Conservation (phyloP, 2,888 invertebrate genomes). For the Leuctra nigra region DNA sequence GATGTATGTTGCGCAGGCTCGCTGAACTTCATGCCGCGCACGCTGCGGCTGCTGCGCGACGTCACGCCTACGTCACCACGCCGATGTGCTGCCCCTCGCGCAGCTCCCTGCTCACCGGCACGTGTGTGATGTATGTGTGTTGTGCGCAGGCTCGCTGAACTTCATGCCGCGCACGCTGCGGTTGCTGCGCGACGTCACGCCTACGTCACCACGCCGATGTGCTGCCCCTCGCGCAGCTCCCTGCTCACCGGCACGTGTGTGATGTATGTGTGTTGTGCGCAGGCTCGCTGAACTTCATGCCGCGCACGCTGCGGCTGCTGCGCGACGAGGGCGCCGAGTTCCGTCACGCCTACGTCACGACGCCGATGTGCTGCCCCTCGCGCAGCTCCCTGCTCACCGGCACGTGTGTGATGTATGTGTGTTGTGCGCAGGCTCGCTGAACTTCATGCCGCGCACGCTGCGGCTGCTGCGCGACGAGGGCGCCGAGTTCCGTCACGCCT, state of each 20-base stretch:
- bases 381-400: conserved; percentile 90
- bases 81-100: conserved; percentile 99
- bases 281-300: conserved; percentile 93
- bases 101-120: conserved; percentile 87
- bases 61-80: conserved; percentile 94
- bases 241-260: conserved; percentile 88
- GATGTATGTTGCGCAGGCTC: no score
- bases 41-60: conserved; percentile 75
- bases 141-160: conserved; percentile 76
- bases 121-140: no score
- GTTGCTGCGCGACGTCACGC: conserved; percentile 83
- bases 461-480: conserved; percentile 82
- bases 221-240: conserved; percentile 93
- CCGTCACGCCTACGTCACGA: conserved; percentile 92
- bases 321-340: conserved; percentile 90
- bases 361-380: conserved; percentile 99
- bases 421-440: conserved; percentile 69
- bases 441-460: conserved; percentile 92
- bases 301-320: conserved; percentile 78
- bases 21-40: conserved; percentile 92
- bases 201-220: conserved; percentile 98
- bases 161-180: conserved; percentile 92
- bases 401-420: conserved; percentile 84
- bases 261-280: conserved; percentile 70
- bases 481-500: conserved; percentile 91